These are phyloP conservation scores for Trididemnum nubilum DNA, from an alignment of 23 tunicate species.

Conservation along the genomic window DNA sequence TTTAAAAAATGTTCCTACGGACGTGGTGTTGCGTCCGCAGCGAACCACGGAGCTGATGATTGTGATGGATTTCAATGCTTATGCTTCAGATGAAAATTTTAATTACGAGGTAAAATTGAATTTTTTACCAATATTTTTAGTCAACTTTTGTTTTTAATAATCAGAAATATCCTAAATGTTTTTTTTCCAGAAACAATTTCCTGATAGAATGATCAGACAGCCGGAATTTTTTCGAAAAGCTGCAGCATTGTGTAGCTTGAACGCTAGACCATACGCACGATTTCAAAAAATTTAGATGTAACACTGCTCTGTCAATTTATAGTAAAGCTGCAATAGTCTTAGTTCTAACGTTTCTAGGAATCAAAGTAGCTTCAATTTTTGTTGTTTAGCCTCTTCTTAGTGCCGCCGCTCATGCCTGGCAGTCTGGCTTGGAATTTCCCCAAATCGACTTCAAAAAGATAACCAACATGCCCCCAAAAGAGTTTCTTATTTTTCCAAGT, in stretches of 20 bases:
- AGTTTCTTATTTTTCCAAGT: conserved; percentile 48
- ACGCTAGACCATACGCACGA: no score
- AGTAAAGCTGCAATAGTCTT: no score
- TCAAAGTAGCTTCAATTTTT: background rate
- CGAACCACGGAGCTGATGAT: conserved; percentile 32
- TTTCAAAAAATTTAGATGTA: no score
- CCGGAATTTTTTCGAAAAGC: no score
- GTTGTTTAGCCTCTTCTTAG: conserved; percentile 37
- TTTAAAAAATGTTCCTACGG: conserved; percentile 48
- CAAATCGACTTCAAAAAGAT: conserved; percentile 48
- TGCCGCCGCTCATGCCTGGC: conserved; percentile 46
- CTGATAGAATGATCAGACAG: no score
- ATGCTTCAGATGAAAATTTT: conserved; percentile 5
- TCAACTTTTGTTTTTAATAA: no score
- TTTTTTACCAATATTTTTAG: no score
- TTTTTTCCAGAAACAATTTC: no score
- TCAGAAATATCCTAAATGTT: no score
- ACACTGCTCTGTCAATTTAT: no score
- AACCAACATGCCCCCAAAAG: conserved; percentile 45
- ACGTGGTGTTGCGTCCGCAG: conserved; percentile 44
- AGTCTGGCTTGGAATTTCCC: conserved; percentile 58
- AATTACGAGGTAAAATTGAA: conserved; percentile 23
- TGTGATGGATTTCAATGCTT: conserved; percentile 33
- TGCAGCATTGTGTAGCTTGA: no score
- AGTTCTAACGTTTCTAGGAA: background rate